phyloP scores from a whole-genome alignment of 2,113 vertebrate species.

The Bufo bufo region DNA sequence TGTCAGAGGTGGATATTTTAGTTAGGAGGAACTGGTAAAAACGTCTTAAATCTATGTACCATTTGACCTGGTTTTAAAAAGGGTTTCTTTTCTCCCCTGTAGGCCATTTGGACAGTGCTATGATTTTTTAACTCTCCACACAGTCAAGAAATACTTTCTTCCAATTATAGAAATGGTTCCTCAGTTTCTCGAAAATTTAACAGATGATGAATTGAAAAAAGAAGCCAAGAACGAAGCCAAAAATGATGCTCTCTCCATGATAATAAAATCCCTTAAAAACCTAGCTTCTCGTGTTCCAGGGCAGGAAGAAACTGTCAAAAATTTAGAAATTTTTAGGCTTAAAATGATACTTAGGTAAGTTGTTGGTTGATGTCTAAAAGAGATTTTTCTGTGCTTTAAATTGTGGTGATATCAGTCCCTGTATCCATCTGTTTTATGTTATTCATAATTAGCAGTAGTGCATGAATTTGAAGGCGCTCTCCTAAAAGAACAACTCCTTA shows the following conservation, averaged over 20 bases:
- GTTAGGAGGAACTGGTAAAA: no score
- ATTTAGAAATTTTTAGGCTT: slow-evolving; percentile 99
- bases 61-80: background rate
- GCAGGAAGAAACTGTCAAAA: slow-evolving; percentile 99
- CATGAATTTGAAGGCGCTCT: background rate
- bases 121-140: slow-evolving; percentile 98
- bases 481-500: no score
- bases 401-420: no score
- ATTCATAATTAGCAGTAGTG: background rate
- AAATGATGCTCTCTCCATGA: slow-evolving; percentile 99
- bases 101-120: slow-evolving; percentile 99
- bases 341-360: slow-evolving; percentile 99
- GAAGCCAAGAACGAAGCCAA: slow-evolving; percentile 99
- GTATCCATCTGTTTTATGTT: no score
- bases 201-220: slow-evolving; percentile 98
- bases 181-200: slow-evolving; percentile 99
- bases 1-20: no score
- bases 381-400: background rate
- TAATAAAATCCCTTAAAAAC: slow-evolving; percentile 99
- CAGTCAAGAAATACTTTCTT: slow-evolving; percentile 99
- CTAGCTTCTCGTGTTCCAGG: slow-evolving; percentile 97
- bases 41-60: no score
- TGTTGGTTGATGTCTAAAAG: background rate
- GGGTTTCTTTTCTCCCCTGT: slow-evolving; percentile 60
- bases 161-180: slow-evolving; percentile 99